A percentile compares a stretch with the other conserved stretches of the same genome.
Evolutionary conservation across 2,113 vertebrate species (phyloP).

Genomic region (Sturnus vulgaris): DNA sequence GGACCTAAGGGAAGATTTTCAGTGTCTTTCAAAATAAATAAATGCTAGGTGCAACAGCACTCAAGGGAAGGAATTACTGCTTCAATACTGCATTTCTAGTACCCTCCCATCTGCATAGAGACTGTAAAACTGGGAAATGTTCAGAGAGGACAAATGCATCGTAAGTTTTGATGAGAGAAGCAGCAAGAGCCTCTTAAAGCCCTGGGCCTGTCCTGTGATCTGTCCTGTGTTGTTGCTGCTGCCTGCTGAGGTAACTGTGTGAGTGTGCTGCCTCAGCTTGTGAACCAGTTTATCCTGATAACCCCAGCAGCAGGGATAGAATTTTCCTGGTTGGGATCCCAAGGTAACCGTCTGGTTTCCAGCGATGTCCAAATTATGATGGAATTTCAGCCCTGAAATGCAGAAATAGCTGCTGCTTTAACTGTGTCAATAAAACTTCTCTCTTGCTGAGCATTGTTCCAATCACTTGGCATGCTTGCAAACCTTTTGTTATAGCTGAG

Average conservation of each 20-base stretch:
- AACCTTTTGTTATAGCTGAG: not conserved
- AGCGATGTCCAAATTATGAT: not conserved
- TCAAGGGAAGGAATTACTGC: not conserved
- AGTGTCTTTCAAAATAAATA: not conserved
- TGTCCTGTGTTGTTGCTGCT: accelerated
- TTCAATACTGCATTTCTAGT: not conserved
- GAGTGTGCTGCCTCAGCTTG: too few species aligned
- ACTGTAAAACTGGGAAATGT: not conserved
- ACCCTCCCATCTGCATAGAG: not conserved
- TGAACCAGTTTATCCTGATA: not conserved
- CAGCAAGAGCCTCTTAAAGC: not conserved
- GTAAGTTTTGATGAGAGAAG: not conserved
- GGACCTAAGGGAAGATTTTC: not conserved
- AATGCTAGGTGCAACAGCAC: not conserved
- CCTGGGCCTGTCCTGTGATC: not conserved
- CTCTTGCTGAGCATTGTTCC: not conserved
- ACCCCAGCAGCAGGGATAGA: not conserved
- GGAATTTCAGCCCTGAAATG: not conserved
- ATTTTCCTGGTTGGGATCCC: not conserved
- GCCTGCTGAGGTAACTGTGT: not conserved
- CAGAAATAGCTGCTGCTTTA: not conserved
- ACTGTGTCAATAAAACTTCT: not conserved
- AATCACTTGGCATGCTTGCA: not conserved
- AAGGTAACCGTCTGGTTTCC: not conserved
- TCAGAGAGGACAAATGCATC: not conserved